Evolutionary conservation across 53 echinoderm and acorn worm genomes (phyloP), one percentile per base, ranked within the genome.

Genomic region (Echinarachnius parma): DNA sequence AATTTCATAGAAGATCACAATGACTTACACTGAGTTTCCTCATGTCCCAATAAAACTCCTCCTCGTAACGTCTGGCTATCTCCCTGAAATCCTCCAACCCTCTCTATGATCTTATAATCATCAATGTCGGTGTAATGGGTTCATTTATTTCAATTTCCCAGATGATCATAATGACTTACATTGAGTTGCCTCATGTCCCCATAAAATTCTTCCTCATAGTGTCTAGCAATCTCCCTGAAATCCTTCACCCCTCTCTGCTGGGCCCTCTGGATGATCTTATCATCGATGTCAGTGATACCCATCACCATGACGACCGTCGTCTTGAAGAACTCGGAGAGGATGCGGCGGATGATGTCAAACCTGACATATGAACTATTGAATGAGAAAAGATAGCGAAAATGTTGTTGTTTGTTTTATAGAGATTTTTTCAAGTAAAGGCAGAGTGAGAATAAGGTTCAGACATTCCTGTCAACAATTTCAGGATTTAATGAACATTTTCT

Each of bases 51-150:
- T 85, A 78, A 60, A 96, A 98, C 27, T 92, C 87, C 13, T 46
- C 34, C 59, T 91, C 87, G 52, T 98, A 84, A 45, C 61, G 82
- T 53, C 68, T 82, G 13, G 91, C 59, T 3, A 98, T 35, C 26
- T 76, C 70, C 61, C 75, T 76, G 75, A 88, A 87, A 34, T 85
- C 78, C 26, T 71, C 53, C 22, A 57, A 91, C 67, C 35, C 88
- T 71, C 52, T 71, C 46, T 46, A 98, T 98, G 77, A 98, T 98
- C 54, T 98, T 98, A 39, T n/a, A n/a, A n/a, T 80, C 88, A 77
- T 98, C 98, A 25, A 98, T 98, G 59, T 98, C 91, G 9, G 98
- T 98, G 52, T n/a, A n/a, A n/a, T n/a, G n/a, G n/a, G n/a, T n/a
- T n/a, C n/a, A n/a, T n/a, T n/a, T n/a, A n/a, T n/a, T n/a, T n/a